Base-by-base conservation (phyloP, 2,113 vertebrate genomes). In the Cyphomyrus discorhynchus region DNA sequence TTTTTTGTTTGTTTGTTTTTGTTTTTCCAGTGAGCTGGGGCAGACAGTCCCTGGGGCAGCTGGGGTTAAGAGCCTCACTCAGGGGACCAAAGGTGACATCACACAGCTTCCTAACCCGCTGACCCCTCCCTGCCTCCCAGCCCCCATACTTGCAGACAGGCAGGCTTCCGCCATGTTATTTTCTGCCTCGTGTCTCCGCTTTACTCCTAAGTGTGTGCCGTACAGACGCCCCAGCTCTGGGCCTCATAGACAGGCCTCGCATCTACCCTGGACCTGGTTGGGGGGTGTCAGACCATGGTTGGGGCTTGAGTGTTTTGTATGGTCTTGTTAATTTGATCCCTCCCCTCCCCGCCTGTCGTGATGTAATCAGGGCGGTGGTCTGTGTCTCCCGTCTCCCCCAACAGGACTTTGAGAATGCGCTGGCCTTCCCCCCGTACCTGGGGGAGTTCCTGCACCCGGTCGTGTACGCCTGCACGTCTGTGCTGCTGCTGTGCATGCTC, bases 381-480 rank as follows among this genome's bases (percentile, higher is more conserved):
- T 10, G 39, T 42, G 39, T 42, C 39, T 42, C 39, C 39, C 56
- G 24, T 82, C 31, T 90, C 24, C 83, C 77, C 24, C 91, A 21
- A 7, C 93, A 99, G 98, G 98, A 99, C 97, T 94, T 98, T 94
- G 98, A 98, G 97, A 96, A 96, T 39, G 97, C 97, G 91, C 96
- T 98, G 87, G 97, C 98, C 92, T 97, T 97, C 93, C 97, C 97
- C 92, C 98, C 96, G 85, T 97, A 97, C 96, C 97, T 97, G 85
- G 97, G 98, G 96, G 98, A 98, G 90, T 97, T 97, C 94, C 96
- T 99, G 93, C 98, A 99, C 95, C 98, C 98, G 88, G 98, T 99
- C 95, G 98, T 99, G 91, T 99, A 99, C 17, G 98, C 98, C 84
- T 99, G 98, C 95, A 99, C 98, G 0, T 97, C 98, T 0, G 97